These are phyloP conservation scores for Seira sanloemensis DNA, from an alignment of 2,888 invertebrate species.

Conservation along the genomic window DNA sequence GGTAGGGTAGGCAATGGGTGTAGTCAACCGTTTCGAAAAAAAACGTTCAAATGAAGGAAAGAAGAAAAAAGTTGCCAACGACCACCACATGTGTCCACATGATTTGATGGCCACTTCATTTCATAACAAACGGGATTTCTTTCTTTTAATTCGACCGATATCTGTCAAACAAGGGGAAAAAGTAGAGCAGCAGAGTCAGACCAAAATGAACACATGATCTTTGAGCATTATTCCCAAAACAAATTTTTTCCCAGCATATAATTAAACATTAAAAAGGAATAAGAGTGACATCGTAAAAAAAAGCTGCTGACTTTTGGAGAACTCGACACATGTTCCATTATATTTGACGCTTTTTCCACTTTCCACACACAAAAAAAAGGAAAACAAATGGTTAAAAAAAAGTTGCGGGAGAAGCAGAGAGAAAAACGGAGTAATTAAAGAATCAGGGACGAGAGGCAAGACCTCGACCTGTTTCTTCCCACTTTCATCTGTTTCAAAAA, in stretches of 20 bases:
- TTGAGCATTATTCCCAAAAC: not conserved
- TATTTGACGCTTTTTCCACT: not conserved
- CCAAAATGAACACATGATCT: not conserved
- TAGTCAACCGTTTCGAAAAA: constrained; percentile 39
- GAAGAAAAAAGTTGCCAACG: constrained; percentile 24
- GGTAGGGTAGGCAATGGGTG: constrained; percentile 22
- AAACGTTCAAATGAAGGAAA: no score
- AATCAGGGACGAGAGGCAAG: not conserved
- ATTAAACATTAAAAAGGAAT: not conserved
- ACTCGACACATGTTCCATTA: not conserved
- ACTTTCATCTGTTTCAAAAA: not conserved
- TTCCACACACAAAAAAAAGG: not conserved
- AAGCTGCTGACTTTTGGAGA: not conserved
- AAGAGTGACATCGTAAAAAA: not conserved
- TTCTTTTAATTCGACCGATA: not conserved
- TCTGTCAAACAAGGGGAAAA: constrained; percentile 6
- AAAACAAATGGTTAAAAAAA: not conserved
- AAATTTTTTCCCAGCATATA: not conserved
- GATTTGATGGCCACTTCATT: constrained; percentile 3
- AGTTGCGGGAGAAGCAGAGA: not conserved
- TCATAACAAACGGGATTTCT: not conserved
- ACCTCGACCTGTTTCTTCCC: constrained; percentile 15
- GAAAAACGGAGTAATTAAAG: not conserved
- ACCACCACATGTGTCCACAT: constrained; percentile 50
- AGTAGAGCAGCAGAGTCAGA: not conserved